Evolutionary conservation across 1,140 invertebrate genomes (phyloP).

Genomic region (Cherax destructor): DNA sequence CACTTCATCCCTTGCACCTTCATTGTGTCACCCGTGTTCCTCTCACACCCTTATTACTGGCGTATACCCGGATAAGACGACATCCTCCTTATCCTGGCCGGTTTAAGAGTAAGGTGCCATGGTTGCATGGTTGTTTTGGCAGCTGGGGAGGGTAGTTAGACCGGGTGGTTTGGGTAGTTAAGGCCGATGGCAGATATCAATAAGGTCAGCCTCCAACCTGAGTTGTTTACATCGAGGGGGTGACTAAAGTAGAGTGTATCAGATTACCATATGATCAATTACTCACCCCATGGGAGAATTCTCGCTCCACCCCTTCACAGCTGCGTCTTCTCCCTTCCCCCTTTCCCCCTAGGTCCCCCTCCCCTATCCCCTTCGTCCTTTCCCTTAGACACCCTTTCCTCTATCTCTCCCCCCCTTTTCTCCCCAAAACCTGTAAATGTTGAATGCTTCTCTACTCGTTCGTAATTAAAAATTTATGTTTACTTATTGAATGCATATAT

Average conservation of each 20-base stretch:
- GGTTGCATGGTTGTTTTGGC: too few relatives aligned
- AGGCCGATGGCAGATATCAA: background rate
- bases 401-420: background rate
- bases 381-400: background rate
- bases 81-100: background rate
- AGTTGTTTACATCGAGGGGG: background rate
- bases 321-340: slow-evolving; percentile 17
- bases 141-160: too few relatives aligned
- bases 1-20: background rate
- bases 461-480: too few relatives aligned
- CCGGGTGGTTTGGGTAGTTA: too few relatives aligned
- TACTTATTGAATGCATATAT: too few relatives aligned
- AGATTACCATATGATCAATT: slow-evolving; percentile 70
- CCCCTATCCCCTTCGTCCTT: background rate
- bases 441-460: too few relatives aligned
- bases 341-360: background rate
- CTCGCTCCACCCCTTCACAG: slow-evolving; percentile 43
- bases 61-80: slow-evolving; percentile 21
- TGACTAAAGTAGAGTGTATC: slow-evolving; percentile 41
- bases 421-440: too few relatives aligned
- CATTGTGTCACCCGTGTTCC: slow-evolving; percentile 11
- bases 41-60: slow-evolving; percentile 60
- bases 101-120: too few relatives aligned
- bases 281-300: slow-evolving; percentile 52
- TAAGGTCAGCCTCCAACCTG: too few relatives aligned